Conservation (phyloP, 2,888 invertebrate genomes). For the Eristalinus sepulchralis region DNA sequence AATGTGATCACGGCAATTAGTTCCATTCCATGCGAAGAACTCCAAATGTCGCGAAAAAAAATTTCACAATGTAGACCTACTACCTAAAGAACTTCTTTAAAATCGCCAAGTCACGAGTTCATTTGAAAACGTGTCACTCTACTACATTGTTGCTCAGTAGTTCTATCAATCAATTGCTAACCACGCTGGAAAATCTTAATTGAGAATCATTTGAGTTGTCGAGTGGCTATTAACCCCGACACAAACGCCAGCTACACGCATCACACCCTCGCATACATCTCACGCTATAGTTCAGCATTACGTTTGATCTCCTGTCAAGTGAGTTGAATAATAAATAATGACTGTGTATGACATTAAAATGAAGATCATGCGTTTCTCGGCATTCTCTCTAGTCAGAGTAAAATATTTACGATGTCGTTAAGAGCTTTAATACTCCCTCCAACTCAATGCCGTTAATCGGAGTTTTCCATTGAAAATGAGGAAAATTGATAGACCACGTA, state of each 20-base stretch:
- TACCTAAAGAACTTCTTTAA: not conserved
- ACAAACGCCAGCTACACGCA: not conserved
- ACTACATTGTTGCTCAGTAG: not conserved
- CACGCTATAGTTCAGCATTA: not conserved
- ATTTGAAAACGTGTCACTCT: not conserved
- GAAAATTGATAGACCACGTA: not conserved
- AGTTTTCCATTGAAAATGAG: not conserved
- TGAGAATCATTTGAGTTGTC: not conserved
- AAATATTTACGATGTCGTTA: not conserved
- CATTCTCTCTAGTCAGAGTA: not conserved
- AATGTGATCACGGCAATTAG: too few relatives aligned
- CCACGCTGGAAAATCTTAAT: not conserved
- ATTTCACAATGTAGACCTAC: not conserved
- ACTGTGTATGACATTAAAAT: not conserved
- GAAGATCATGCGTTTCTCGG: not conserved
- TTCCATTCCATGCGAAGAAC: too few relatives aligned
- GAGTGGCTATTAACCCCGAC: not conserved
- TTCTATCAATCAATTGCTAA: not conserved
- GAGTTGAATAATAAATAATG: not conserved
- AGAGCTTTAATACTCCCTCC: not conserved
- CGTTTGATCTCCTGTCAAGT: not conserved
- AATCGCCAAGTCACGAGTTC: not conserved
- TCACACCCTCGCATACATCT: not conserved
- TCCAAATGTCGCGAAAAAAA: not conserved
- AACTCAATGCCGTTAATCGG: not conserved